Conservation (phyloP, 2,113 vertebrate genomes). For the Phalacrocorax carbo region DNA sequence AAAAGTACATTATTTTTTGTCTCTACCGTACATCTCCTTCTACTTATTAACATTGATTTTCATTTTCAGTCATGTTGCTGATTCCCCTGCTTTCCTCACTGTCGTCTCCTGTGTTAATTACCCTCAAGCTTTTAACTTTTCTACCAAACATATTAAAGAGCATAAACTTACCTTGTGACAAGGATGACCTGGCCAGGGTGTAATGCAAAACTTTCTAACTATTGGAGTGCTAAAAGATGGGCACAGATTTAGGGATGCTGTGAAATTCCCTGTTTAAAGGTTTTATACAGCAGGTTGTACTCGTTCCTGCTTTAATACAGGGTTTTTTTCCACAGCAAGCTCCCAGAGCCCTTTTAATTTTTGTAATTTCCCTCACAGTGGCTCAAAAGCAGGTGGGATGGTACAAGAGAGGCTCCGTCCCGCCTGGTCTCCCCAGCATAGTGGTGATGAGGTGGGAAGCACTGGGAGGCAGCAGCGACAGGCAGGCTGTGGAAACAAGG, state of each 20-base stretch:
- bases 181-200: not conserved
- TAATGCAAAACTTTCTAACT: not conserved
- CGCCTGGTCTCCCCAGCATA: not conserved
- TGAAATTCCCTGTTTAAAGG: not conserved
- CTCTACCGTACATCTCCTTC: not conserved
- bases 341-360: not conserved
- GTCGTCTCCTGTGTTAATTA: not conserved
- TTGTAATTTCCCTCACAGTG: not conserved
- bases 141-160: not conserved
- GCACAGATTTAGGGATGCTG: not conserved
- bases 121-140: not conserved
- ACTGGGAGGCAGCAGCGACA: not conserved
- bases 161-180: not conserved
- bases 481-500: not conserved
- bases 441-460: not conserved
- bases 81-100: not conserved
- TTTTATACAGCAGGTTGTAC: not conserved
- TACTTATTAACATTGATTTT: conserved; percentile 25
- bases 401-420: not conserved
- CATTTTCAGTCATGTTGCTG: not conserved
- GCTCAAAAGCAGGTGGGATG: not conserved
- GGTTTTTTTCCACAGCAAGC: not conserved
- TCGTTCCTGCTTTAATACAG: not conserved
- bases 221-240: not conserved
- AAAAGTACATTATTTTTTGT: not conserved